Evolutionary conservation across 2,113 vertebrate genomes (phyloP).

Genomic region (Laterallus jamaicensis): DNA sequence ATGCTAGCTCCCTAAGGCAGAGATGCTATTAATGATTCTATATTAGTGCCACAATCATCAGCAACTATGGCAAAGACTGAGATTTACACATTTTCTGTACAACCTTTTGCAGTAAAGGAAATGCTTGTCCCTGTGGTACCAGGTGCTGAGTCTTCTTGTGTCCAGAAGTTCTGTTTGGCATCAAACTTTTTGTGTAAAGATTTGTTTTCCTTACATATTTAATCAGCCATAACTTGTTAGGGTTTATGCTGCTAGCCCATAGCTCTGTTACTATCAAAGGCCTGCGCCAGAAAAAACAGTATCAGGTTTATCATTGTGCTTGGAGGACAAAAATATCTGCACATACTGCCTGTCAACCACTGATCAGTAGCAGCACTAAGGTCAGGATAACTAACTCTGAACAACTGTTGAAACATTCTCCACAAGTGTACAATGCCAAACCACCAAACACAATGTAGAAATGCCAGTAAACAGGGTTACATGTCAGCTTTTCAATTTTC

Average conservation of each 20-base stretch:
- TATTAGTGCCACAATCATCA: neutral
- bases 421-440: neutral
- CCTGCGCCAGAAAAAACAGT: neutral
- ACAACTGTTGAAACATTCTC: neutral
- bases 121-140: neutral
- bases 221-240: neutral
- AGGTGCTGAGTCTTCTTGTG: neutral
- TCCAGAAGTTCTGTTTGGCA: neutral
- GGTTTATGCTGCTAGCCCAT: neutral
- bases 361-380: neutral
- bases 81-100: neutral
- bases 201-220: neutral
- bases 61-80: neutral
- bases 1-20: neutral
- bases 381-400: neutral
- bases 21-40: neutral
- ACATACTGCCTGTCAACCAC: neutral
- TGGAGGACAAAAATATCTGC: constrained; percentile 6
- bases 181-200: neutral
- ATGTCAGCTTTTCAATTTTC: neutral
- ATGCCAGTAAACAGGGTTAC: neutral
- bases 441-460: neutral
- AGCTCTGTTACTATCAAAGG: neutral
- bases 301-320: neutral
- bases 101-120: neutral